A percentile compares a stretch with the other conserved stretches of the same genome.
Conservation (phyloP, 2,113 vertebrate species). For the Penelope pileata region DNA sequence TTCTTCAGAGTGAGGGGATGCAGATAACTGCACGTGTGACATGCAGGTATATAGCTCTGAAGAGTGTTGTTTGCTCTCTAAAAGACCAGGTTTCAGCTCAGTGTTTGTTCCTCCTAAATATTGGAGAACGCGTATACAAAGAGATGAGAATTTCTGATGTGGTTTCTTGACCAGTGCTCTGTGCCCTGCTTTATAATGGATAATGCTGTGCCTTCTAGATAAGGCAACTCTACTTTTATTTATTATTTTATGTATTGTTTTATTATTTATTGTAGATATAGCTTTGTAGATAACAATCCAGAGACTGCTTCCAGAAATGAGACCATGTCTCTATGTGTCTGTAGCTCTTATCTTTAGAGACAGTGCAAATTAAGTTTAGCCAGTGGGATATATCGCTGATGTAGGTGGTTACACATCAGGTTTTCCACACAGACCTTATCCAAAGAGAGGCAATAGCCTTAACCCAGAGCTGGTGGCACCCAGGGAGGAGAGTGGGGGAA, state of each 20-base stretch:
- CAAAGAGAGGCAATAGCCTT: not conserved
- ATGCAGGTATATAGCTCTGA: not conserved
- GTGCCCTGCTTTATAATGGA: not conserved
- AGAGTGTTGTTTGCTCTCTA: not conserved
- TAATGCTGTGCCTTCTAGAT: not conserved
- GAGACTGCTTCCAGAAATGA: not conserved
- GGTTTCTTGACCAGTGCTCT: not conserved
- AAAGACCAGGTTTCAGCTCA: not conserved
- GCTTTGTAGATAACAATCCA: not conserved
- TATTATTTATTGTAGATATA: not conserved
- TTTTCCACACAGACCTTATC: not conserved
- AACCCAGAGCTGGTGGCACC: not conserved
- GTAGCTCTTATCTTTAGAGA: not conserved
- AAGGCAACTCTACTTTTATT: not conserved
- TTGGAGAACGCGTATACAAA: accelerated
- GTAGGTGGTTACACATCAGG: not conserved
- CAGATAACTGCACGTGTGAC: not conserved
- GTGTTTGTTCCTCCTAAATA: not conserved
- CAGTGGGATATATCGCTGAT: accelerated
- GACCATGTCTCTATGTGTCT: not conserved
- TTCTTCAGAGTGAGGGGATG: not conserved
- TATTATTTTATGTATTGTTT: too few relatives aligned
- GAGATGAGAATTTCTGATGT: not conserved
- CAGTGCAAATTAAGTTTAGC: not conserved
- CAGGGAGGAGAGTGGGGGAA: not conserved